Evolutionary conservation across 2,888 invertebrate species (phyloP), one percentile per base, ranked within the genome.

Genomic region (Amphipyra tragopoginis): DNA sequence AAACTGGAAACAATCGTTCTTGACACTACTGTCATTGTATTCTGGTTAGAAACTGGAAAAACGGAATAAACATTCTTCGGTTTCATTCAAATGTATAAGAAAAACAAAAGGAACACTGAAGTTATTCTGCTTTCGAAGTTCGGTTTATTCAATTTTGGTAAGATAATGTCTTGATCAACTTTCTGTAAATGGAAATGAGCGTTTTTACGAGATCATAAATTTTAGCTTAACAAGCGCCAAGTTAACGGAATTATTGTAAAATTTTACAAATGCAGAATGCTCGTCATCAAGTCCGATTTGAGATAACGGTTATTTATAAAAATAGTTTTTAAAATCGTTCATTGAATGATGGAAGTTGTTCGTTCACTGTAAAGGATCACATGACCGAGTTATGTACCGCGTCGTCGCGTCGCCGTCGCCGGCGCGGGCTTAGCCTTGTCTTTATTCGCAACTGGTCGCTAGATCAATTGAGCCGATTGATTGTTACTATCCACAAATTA

Each of bases 391-490:
- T 63, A 54, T 69, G 66, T 14, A 34, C 40, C 40, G 48, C 53
- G 54, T 13, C 52, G 57, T 60, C 49, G 61, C 59, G 50, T 60
- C 62, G 63, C 11, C 60, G 58, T 1, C 60, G 59, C 47, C 45
- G 53, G 72, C 71, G 15, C 39, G 67, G 65, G 74, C 72, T 72
- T 69, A 81, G 74, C 83, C 80, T 80, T 78, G 77, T 73, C 45
- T 77, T 80, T 69, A 79, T 78, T 69, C 75, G 62, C 57, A 64
- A 74, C 72, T 72, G 74, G 65, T 75, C 70, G 69, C 69, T 79
- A 55, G 71, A 77, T 77, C 78, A 86, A 90, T 88, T 78, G 65
- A 63, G 58, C 63, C 75, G 77, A 77, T 80, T 86, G 85, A 84
- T 84, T 79, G 79, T 80, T 79, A 78, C 80, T 70, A 81, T 82